A percentile compares a stretch with the other conserved stretches of the same genome.
Conservation (phyloP, 2,797 vertebrate species). For the Falco concolor region DNA sequence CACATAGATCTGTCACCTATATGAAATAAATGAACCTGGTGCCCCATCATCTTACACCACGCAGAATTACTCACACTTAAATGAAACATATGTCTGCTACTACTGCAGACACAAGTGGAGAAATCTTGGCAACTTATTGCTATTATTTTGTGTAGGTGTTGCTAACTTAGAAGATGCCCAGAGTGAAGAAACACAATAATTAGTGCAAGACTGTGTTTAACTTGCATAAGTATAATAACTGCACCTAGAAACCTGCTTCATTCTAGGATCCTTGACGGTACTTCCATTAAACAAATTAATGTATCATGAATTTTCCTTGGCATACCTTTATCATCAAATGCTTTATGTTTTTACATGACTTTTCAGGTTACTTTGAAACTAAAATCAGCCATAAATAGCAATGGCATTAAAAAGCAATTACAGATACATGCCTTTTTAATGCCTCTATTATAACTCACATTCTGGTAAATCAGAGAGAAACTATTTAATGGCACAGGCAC, state of each 20-base stretch:
- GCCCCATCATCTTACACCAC: neutral
- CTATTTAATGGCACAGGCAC: neutral
- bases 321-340: neutral
- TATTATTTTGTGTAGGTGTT: neutral
- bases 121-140: neutral
- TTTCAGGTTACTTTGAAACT: neutral
- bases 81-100: neutral
- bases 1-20: neutral
- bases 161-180: neutral
- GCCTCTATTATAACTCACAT: neutral
- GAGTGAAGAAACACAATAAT: neutral
- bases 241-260: neutral
- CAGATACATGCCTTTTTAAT: slow-evolving; percentile 25
- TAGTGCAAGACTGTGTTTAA: neutral
- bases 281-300: neutral
- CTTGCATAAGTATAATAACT: neutral
- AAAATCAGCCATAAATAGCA: neutral
- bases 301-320: neutral
- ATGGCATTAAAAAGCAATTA: slow-evolving; percentile 30
- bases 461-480: slow-evolving; percentile 7
- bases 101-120: neutral
- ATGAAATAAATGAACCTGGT: neutral
- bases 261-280: neutral
- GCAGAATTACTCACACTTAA: neutral
- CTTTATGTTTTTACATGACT: neutral